Conservation (phyloP, 2,797 vertebrate species). For the Sphenopsis melanotis region DNA sequence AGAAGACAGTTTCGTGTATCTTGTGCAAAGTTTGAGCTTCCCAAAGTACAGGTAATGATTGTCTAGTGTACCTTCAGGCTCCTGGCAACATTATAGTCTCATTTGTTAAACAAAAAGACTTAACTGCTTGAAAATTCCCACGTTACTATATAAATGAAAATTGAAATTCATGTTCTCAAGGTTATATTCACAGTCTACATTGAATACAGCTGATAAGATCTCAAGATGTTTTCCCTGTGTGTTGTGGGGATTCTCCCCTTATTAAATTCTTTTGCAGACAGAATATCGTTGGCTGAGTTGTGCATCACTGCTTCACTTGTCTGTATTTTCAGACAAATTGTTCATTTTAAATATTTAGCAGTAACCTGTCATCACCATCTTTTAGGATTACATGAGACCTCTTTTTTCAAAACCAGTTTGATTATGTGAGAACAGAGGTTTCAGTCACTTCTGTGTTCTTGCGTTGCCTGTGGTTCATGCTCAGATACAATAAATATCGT, state of each 20-base stretch:
- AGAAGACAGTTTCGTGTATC: not conserved
- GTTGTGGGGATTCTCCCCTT: not conserved
- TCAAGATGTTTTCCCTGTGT: not conserved
- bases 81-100: not conserved
- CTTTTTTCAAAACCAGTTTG: not conserved
- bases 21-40: not conserved
- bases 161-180: not conserved
- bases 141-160: not conserved
- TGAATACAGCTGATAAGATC: not conserved
- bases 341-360: not conserved
- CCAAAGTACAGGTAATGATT: not conserved
- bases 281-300: not conserved
- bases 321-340: not conserved
- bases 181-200: not conserved
- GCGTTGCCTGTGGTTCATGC: not conserved
- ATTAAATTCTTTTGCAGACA: not conserved
- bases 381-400: not conserved
- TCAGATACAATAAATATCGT: not conserved
- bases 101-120: not conserved
- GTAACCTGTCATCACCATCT: not conserved
- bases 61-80: not conserved
- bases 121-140: not conserved
- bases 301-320: not conserved
- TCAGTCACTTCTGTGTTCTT: not conserved
- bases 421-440: not conserved